phyloP scores from a whole-genome alignment of 2,888 invertebrate species.

The Bruchidius siliquastri region DNA sequence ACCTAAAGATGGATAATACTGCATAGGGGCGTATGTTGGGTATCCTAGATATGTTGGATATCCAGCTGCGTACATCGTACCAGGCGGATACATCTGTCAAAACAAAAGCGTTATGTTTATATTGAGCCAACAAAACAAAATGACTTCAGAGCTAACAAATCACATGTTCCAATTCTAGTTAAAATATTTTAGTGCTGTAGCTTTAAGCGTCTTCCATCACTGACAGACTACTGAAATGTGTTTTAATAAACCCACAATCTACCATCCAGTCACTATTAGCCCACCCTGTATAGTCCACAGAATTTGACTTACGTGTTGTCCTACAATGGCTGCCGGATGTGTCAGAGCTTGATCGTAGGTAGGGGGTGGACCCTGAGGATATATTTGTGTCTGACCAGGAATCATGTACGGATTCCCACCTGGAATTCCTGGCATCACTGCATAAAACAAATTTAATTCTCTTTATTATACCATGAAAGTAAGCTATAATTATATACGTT shows the following conservation, averaged over 20 bases:
- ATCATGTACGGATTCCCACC: conserved; percentile 45
- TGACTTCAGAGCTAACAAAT: too few relatives aligned
- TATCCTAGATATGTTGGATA: conserved; percentile 67
- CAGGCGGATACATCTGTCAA: conserved; percentile 68
- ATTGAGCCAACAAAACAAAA: too few relatives aligned
- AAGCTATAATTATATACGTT: too few relatives aligned
- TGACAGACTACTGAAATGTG: too few relatives aligned
- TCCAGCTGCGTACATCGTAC: conserved; percentile 67
- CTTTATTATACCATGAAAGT: too few relatives aligned
- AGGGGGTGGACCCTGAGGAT: conserved; percentile 64
- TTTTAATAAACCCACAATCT: too few relatives aligned
- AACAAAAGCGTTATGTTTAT: not conserved
- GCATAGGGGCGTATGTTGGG: conserved; percentile 68
- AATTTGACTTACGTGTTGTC: conserved; percentile 47
- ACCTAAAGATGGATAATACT: conserved; percentile 64
- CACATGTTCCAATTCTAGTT: too few relatives aligned
- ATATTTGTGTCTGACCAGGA: conserved; percentile 56
- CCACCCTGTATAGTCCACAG: too few relatives aligned
- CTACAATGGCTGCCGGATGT: conserved; percentile 52
- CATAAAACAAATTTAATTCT: conserved; percentile 4
- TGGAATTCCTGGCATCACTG: conserved; percentile 45
- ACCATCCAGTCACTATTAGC: too few relatives aligned
- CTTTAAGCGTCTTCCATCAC: too few relatives aligned
- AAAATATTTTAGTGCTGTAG: too few relatives aligned
- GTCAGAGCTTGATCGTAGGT: conserved; percentile 68